These are phyloP conservation scores for Lipophrys pholis DNA, from an alignment of 2,113 vertebrate genomes.

Conservation along the genomic window DNA sequence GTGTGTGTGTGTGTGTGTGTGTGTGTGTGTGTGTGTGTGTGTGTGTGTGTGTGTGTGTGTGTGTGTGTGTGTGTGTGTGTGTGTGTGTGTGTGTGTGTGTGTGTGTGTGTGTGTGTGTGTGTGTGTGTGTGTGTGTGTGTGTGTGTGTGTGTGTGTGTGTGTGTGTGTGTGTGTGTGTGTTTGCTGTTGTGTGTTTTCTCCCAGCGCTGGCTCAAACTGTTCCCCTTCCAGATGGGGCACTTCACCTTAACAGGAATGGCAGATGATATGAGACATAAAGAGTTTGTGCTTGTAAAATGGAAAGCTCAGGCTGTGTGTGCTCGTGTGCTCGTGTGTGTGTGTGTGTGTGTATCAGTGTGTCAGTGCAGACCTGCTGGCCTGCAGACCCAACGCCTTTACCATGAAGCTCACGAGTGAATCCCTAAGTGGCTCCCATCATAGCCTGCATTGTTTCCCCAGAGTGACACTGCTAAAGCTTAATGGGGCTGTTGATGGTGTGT, in stretches of 20 bases:
- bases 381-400: conserved; percentile 23
- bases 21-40: not conserved
- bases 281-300: no score
- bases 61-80: not conserved
- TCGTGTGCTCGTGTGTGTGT: not conserved
- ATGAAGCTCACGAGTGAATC: conserved; percentile 25
- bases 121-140: not conserved
- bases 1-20: not conserved
- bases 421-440: conserved; percentile 55
- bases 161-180: no score
- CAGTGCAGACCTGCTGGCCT: not conserved
- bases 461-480: conserved; percentile 72
- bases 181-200: no score
- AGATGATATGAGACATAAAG: conserved; percentile 38
- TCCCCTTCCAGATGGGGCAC: conserved; percentile 59
- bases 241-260: conserved; percentile 61
- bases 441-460: conserved; percentile 59
- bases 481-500: conserved; percentile 68
- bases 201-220: conserved; percentile 52
- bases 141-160: not conserved
- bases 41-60: not conserved
- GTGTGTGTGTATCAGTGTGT: not conserved
- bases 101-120: not conserved
- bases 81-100: not conserved
- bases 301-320: conserved; percentile 20